Percentiles rank a stretch among this genome's conserved stretches.
phyloP scores from a whole-genome alignment of 53 echinoderm and acorn worm genomes.

The Holothuria scabra region DNA sequence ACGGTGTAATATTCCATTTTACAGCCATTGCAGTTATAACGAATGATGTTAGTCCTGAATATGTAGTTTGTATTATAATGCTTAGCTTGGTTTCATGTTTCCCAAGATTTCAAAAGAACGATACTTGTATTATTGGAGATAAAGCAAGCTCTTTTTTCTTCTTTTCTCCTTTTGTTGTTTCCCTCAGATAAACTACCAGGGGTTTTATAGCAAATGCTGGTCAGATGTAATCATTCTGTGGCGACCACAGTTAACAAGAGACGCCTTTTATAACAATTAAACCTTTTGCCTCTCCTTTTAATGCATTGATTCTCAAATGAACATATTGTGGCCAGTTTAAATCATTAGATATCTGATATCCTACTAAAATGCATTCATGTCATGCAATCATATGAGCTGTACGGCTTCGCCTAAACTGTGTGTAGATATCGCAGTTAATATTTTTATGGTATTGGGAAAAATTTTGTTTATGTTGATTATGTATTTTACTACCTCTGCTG shows the following conservation, averaged over 20 bases:
- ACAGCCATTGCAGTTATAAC: too few species aligned
- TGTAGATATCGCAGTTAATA: too few species aligned
- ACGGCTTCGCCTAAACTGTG: too few species aligned
- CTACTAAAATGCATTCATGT: neutral
- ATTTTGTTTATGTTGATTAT: too few species aligned
- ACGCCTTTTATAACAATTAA: neutral
- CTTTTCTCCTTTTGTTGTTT: conserved; percentile 10
- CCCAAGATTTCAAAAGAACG: too few species aligned
- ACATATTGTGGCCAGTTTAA: neutral
- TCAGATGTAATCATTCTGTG: conserved; percentile 29
- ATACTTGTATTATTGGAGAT: neutral
- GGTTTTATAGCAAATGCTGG: conserved; percentile 27
- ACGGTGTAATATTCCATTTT: too few species aligned
- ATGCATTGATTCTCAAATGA: neutral
- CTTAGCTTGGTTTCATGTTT: too few species aligned
- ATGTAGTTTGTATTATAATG: too few species aligned
- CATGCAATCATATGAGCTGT: neutral
- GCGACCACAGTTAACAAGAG: conserved; percentile 26
- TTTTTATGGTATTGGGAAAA: too few species aligned
- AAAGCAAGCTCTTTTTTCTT: conserved; percentile 5
- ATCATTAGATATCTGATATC: neutral
- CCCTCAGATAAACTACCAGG: conserved; percentile 33
- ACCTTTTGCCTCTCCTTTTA: conserved; percentile 18
- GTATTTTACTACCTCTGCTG: too few species aligned
- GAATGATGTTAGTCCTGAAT: too few species aligned